Conservation (phyloP, 2,113 vertebrate genomes). For the Psophia crepitans region DNA sequence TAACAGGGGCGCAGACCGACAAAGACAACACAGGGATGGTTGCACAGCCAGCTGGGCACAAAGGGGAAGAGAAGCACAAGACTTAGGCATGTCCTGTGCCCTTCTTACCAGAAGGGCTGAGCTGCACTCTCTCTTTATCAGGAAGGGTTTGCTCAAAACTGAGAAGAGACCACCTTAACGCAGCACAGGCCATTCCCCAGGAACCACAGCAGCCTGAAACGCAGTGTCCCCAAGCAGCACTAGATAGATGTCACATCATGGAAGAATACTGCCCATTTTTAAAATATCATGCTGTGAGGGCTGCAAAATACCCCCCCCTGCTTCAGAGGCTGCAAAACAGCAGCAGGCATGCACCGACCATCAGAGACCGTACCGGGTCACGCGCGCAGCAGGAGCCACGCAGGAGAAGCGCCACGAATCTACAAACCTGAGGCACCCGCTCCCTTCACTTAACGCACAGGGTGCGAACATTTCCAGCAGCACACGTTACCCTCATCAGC, state of each 20-base stretch:
- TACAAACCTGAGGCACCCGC: not conserved
- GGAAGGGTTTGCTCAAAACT: not conserved
- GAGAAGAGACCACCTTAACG: not conserved
- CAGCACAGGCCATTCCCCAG: not conserved
- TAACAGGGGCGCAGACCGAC: not conserved
- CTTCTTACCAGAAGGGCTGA: not conserved
- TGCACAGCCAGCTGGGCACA: not conserved
- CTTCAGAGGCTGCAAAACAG: not conserved
- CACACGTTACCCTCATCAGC: not conserved
- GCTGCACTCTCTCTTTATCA: not conserved
- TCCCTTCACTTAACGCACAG: not conserved
- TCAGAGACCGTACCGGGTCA: fast-evolving
- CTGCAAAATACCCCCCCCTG: not conserved
- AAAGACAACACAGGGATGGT: not conserved
- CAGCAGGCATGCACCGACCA: fast-evolving
- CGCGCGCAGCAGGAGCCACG: fast-evolving
- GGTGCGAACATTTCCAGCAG: not conserved
- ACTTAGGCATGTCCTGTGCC: not conserved
- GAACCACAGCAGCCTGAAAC: not conserved
- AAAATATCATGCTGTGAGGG: not conserved
- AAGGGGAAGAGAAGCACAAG: not conserved
- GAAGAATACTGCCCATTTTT: not conserved
- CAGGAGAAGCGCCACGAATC: not conserved
- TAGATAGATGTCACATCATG: not conserved
- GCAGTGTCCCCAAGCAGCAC: fast-evolving